phyloP scores from a whole-genome alignment of 2,888 invertebrate species.

The Papilio protenor region DNA sequence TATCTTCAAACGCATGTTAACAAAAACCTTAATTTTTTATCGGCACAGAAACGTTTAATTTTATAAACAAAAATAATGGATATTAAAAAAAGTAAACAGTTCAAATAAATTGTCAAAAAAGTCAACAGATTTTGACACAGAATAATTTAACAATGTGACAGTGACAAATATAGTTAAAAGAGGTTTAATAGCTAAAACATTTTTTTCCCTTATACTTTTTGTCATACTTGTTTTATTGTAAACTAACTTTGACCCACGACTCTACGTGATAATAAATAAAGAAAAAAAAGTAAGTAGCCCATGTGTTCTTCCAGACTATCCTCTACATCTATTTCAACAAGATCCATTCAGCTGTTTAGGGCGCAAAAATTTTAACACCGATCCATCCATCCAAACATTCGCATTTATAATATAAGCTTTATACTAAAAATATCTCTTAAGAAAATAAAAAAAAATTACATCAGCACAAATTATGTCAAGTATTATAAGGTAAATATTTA shows the following conservation, averaged over 20 bases:
- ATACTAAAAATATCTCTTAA: too few species aligned
- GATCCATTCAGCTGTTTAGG: too few species aligned
- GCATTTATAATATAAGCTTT: too few species aligned
- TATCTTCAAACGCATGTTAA: slow-evolving; percentile 22
- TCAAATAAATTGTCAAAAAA: slow-evolving; percentile 35
- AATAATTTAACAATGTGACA: neutral
- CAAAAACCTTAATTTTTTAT: slow-evolving; percentile 13
- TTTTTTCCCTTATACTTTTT: neutral
- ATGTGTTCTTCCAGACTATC: too few species aligned
- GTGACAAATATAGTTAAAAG: neutral
- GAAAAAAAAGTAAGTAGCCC: too few species aligned
- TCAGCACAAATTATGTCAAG: neutral
- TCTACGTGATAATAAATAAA: too few species aligned
- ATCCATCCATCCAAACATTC: too few species aligned
- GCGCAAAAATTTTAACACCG: too few species aligned
- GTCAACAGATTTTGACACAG: slow-evolving; percentile 25
- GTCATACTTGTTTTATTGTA: too few species aligned
- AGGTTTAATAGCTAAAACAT: neutral
- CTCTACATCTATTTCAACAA: too few species aligned
- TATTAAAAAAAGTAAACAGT: slow-evolving; percentile 27
- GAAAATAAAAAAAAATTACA: too few species aligned
- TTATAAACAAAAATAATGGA: slow-evolving; percentile 27
- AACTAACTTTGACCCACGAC: too few species aligned
- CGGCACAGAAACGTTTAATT: slow-evolving; percentile 30
- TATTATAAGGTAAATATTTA: slow-evolving; percentile 47